These are phyloP conservation scores for Danaus plexippus DNA, from an alignment of 1,140 invertebrate genomes.

Conservation along the genomic window DNA sequence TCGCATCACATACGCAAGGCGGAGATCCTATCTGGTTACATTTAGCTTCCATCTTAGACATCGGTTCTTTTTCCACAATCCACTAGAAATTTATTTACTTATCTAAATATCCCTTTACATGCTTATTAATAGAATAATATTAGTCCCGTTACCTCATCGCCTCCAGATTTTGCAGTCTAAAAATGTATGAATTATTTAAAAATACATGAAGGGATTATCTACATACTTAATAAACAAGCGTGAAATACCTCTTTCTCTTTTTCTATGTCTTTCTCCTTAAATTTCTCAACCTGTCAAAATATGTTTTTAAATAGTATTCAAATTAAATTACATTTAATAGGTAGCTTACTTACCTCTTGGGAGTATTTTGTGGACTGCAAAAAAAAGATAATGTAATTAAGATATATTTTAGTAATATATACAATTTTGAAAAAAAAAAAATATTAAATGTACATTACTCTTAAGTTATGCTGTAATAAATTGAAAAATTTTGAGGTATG, in stretches of 20 bases:
- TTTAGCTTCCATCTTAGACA: slow-evolving; percentile 30
- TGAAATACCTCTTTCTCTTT: no score
- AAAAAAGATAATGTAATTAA: neutral
- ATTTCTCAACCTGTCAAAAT: no score
- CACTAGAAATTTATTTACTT: slow-evolving; percentile 23
- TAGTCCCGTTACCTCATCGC: slow-evolving; percentile 36
- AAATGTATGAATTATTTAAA: slow-evolving; percentile 18
- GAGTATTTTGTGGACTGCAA: slow-evolving; percentile 11
- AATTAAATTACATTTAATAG: no score
- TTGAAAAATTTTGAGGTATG: no score
- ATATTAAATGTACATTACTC: no score
- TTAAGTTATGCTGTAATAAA: no score
- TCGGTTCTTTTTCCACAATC: slow-evolving; percentile 25
- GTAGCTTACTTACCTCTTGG: slow-evolving; percentile 9
- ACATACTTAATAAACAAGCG: neutral
- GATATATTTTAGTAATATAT: neutral
- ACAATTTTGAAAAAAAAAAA: neutral
- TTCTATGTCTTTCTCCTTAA: no score
- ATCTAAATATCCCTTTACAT: neutral
- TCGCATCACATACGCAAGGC: slow-evolving; percentile 30
- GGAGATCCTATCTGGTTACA: slow-evolving; percentile 29
- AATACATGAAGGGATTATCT: neutral
- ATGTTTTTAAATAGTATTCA: no score
- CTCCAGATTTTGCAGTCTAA: slow-evolving; percentile 49
- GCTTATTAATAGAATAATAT: neutral